Conservation (phyloP, 2,113 vertebrate species). For the Dipodomys ordii region DNA sequence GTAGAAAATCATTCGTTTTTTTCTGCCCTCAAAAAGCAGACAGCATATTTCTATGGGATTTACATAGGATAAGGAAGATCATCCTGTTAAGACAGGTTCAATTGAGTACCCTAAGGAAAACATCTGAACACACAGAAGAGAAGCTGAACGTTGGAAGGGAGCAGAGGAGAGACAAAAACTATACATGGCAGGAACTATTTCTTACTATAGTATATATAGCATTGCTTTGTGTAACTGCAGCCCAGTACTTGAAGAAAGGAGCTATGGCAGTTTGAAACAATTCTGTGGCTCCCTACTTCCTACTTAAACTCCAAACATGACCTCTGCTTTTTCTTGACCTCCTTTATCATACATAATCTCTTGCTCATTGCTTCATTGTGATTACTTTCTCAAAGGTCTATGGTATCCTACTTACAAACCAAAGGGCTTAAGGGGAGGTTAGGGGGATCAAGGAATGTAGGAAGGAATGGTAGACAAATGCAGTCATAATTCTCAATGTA, state of each 20-base stretch:
- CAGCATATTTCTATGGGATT: neutral
- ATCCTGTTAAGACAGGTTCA: neutral
- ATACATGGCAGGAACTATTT: neutral
- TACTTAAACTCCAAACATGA: neutral
- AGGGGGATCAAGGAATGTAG: too few relatives aligned
- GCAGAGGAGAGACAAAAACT: neutral
- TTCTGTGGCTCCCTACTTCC: neutral
- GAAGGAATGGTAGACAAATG: too few relatives aligned
- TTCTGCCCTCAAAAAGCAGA: neutral
- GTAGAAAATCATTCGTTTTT: neutral
- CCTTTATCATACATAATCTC: neutral
- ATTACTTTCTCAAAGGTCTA: neutral
- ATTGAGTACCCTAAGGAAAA: neutral
- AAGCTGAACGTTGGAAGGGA: neutral
- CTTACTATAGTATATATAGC: neutral
- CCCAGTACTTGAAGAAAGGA: neutral
- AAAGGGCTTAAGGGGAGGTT: neutral
- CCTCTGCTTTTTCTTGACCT: neutral
- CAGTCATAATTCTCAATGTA: too few relatives aligned
- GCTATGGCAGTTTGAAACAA: neutral
- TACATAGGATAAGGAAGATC: neutral
- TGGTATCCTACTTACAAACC: neutral
- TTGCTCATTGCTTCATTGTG: neutral
- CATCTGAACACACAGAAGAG: neutral
- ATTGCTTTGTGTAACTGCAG: neutral